Base-by-base conservation (phyloP, 2,113 vertebrate species). In the Asarcornis scutulata region DNA sequence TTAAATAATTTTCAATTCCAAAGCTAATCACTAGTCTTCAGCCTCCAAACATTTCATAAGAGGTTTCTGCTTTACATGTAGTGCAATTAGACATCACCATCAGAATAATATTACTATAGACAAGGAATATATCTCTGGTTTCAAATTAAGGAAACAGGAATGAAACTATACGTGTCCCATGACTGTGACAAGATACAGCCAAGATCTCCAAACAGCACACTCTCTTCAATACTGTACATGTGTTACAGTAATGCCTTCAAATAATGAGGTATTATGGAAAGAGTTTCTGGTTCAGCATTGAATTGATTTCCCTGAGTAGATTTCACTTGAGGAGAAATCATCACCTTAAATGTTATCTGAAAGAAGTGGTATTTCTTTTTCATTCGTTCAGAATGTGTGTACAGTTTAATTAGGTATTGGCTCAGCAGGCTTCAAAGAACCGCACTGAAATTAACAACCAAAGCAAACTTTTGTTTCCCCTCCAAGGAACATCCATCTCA, bases 301-400 rank as follows among this genome's bases (percentile, higher is more conserved):
- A 94, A 88, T 84, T 94, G 80, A 93, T 90, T 96, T 93, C 92
- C 92, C 88, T 71, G 80, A 84, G 90, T 23, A 91, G 66, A 86
- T 58, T 81, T 93, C 62, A 62, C 17, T 88, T 40, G 48, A 90
- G 68, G 55, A 86, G 44, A 93, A 96, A 84, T 62, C 3, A 46
- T 88, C 81, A 89, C 84, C 79, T 94, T 75, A 88, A 93, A 86
- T n/a, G 64, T 78, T 95, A 90, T 94, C 80, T 93, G 86, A 50
- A 85, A 90, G 88, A 23, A 93, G n/a, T 44, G 83, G 80, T 34
- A 60, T 86, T 81, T 84, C 64, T 78, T 83, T 66, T 76, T 82
- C 74, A 40, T 81, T 92, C 82, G 38, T 90, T 95, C 3, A 1
- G 59, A 75, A 26, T 0, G 0, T 50, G 48, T 62, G 6, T 66